Evolutionary conservation across 2,888 invertebrate genomes (phyloP).

Genomic region (Volucella zonaria): DNA sequence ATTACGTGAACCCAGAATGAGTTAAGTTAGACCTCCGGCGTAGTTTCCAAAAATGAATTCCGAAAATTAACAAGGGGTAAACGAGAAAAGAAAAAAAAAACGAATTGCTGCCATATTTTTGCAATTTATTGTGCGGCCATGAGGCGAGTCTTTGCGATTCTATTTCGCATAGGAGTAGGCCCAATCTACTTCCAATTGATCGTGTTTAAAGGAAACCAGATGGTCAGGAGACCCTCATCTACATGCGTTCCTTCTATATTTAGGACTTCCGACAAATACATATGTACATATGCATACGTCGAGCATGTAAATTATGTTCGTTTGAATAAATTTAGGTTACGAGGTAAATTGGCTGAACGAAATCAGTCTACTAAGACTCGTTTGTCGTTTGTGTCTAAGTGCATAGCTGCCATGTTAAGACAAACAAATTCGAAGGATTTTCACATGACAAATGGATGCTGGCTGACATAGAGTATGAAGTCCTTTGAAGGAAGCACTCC

Average conservation of each 20-base stretch:
- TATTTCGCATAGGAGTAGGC: conserved; percentile 44
- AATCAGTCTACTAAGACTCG: background rate
- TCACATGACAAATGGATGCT: conserved; percentile 63
- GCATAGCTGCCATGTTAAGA: conserved; percentile 14
- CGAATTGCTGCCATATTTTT: conserved; percentile 58
- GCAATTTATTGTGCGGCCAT: conserved; percentile 59
- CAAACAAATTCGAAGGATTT: conserved; percentile 53
- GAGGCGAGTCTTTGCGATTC: conserved; percentile 26
- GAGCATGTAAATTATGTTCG: conserved; percentile 68
- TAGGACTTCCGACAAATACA: conserved; percentile 63
- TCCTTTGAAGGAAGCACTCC: conserved; percentile 44
- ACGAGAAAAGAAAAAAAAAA: background rate
- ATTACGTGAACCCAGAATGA: conserved; percentile 24
- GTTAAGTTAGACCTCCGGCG: conserved; percentile 42
- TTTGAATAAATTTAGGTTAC: conserved; percentile 72
- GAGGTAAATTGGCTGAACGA: conserved; percentile 59
- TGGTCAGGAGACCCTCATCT: conserved; percentile 38
- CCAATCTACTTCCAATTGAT: conserved; percentile 12
- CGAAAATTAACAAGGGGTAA: too few species aligned
- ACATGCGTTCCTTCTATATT: conserved; percentile 14
- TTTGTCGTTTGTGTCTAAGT: background rate
- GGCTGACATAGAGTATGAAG: background rate
- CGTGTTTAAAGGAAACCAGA: conserved; percentile 25
- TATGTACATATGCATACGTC: background rate
- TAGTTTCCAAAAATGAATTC: conserved; percentile 41